Conservation (phyloP, 35 echinoderm and acorn worm species). For the Strongylocentrotus purpuratus region DNA sequence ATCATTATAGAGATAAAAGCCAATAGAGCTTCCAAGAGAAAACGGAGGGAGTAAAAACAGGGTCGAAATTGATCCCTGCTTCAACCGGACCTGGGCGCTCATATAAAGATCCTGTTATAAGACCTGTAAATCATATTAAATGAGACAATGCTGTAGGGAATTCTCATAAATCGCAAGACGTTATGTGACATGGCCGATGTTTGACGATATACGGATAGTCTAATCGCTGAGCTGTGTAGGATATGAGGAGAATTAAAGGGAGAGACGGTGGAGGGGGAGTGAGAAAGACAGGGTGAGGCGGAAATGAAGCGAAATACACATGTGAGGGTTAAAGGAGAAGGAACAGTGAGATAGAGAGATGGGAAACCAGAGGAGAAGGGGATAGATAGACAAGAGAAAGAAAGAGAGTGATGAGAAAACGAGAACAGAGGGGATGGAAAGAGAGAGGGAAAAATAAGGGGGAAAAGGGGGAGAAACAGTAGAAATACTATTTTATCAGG, state of each 20-base stretch:
- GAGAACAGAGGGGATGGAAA: neutral
- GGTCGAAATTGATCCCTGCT: neutral
- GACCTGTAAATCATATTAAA: neutral
- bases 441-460: neutral
- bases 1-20: neutral
- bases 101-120: neutral
- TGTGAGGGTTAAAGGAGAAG: neutral
- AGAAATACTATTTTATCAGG: too few relatives aligned
- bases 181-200: neutral
- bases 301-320: too few relatives aligned
- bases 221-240: too few relatives aligned
- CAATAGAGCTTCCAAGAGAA: too few relatives aligned
- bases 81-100: neutral
- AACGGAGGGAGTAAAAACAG: neutral
- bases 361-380: neutral
- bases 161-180: neutral
- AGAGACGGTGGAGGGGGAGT: too few relatives aligned
- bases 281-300: too few relatives aligned
- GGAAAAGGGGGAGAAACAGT: too few relatives aligned
- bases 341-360: neutral
- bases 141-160: neutral
- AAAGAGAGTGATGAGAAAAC: neutral
- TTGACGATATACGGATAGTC: neutral
- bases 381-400: neutral
- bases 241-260: too few relatives aligned